phyloP scores from a whole-genome alignment of 2,888 invertebrate genomes.

The Synanthedon vespiformis region DNA sequence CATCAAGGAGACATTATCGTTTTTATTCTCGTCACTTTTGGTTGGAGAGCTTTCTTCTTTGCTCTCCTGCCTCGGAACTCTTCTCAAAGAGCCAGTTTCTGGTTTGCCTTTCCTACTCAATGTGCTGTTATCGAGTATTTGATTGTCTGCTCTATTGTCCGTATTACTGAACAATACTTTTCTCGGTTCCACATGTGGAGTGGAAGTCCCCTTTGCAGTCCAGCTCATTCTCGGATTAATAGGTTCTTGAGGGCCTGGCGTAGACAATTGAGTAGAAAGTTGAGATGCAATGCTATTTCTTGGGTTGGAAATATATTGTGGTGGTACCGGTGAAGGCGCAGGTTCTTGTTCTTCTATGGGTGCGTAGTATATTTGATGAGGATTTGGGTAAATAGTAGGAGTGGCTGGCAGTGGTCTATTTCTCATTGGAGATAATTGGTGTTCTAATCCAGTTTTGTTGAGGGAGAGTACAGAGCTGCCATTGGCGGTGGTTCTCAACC shows the following conservation, averaged over 20 bases:
- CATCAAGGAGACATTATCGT: conserved; percentile 37
- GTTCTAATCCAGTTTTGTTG: conserved; percentile 76
- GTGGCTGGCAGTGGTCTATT: conserved; percentile 76
- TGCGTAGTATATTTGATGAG: conserved; percentile 58
- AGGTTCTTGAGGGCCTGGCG: conserved; percentile 64
- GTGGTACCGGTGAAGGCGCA: conserved; percentile 61
- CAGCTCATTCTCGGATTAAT: conserved; percentile 60
- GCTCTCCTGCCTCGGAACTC: conserved; percentile 40
- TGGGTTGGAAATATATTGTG: conserved; percentile 40
- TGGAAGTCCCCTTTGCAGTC: conserved; percentile 63
- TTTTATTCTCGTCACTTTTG: conserved; percentile 47
- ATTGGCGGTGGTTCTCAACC: conserved; percentile 85
- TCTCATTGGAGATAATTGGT: conserved; percentile 70
- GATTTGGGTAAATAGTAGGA: conserved; percentile 52
- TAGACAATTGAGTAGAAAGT: conserved; percentile 47
- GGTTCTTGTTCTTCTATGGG: conserved; percentile 69
- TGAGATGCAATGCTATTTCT: conserved; percentile 66
- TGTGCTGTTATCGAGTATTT: conserved; percentile 48
- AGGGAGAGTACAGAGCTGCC: conserved; percentile 85
- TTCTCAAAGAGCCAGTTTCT: conserved; percentile 61
- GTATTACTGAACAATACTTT: conserved; percentile 46
- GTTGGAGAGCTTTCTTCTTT: conserved; percentile 47
- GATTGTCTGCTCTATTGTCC: conserved; percentile 36
- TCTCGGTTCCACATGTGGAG: conserved; percentile 55
- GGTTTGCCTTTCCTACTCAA: conserved; percentile 62